These are phyloP conservation scores for Eptatretus burgeri DNA, from an alignment of 2,113 vertebrate genomes.

Conservation along the genomic window DNA sequence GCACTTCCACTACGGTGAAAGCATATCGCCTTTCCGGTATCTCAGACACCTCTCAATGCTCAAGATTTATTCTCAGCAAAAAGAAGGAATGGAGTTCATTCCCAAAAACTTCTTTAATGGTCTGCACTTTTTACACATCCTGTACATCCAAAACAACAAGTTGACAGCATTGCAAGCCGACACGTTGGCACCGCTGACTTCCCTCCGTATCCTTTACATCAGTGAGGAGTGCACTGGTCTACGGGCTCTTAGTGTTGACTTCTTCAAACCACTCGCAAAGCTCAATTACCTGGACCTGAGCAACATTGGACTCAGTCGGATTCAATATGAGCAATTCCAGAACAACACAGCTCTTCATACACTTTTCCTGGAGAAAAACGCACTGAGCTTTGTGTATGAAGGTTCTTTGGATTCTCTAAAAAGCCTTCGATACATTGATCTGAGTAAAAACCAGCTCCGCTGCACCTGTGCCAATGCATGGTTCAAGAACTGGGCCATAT, in stretches of 20 bases:
- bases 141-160: constrained; percentile 23
- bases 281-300: constrained; percentile 22
- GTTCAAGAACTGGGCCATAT: constrained; percentile 13
- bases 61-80: constrained; percentile 12
- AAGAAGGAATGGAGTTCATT: constrained; percentile 13
- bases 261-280: constrained; percentile 30
- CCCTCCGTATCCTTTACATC: constrained; percentile 20
- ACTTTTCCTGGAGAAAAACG: constrained; percentile 27
- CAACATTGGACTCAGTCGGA: constrained; percentile 23
- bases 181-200: constrained; percentile 26
- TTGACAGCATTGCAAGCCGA: constrained; percentile 17
- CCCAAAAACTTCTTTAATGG: constrained; percentile 12
- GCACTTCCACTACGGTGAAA: constrained; percentile 13
- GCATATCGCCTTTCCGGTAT: constrained; percentile 20
- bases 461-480: constrained; percentile 25
- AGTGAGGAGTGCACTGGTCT: constrained; percentile 19
- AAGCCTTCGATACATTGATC: constrained; percentile 27
- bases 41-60: constrained; percentile 14
- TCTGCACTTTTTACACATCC: constrained; percentile 12
- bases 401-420: constrained; percentile 16
- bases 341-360: constrained; percentile 22
- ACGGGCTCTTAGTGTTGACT: constrained; percentile 19
- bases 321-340: constrained; percentile 28
- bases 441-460: constrained; percentile 28
- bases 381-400: constrained; percentile 18